Evolutionary conservation across 1,140 invertebrate genomes (phyloP), one percentile per base, ranked within the genome.

Genomic region (Drosophila ananassae): DNA sequence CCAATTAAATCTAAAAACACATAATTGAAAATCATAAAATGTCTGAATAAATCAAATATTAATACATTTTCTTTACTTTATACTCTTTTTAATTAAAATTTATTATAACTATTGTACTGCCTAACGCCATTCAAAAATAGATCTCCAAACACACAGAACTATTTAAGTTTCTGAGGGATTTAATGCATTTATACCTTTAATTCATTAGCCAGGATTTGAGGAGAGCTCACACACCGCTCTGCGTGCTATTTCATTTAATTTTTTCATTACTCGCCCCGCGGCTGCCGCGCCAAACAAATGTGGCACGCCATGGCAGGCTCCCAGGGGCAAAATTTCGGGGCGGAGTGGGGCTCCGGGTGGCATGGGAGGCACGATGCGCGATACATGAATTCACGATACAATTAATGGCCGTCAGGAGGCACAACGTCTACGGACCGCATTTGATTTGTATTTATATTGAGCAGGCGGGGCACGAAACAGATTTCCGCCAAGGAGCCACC

Each of bases 371-470:
- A 58, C 67, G 59, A 37, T 24, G 50, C 53, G 57, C 48, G 63
- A 78, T 64, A 73, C 66, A 72, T 60, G 56, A 51, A 48, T 77
- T 62, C 67, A 66, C 60, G 51, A 76, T 78, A 82, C 74, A 82
- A 85, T 82, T 89, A 85, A 85, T 82, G 74, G 79, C 64, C 71
- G 69, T 69, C 67, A 41, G 48, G 59, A 59, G 66, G 34, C 25
- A 22, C 30, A 37, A 37, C 13, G 39, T 52, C 30, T 32, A 32
- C 13, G 37, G 32, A 37, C 61, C 54, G 60, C 56, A 76, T 84
- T 85, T 85, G 82, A 85, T 85, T 85, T 85, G 69, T 82, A 78
- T 75, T 74, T 74, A 73, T 81, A 82, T 82, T 77, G 67, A 48
- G 53, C 73, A 74, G 54, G 39, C 66, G 63, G 56, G 48, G 54